Evolutionary conservation across 1,140 invertebrate species (phyloP).

Genomic region (Leptestheria dahalacensis): DNA sequence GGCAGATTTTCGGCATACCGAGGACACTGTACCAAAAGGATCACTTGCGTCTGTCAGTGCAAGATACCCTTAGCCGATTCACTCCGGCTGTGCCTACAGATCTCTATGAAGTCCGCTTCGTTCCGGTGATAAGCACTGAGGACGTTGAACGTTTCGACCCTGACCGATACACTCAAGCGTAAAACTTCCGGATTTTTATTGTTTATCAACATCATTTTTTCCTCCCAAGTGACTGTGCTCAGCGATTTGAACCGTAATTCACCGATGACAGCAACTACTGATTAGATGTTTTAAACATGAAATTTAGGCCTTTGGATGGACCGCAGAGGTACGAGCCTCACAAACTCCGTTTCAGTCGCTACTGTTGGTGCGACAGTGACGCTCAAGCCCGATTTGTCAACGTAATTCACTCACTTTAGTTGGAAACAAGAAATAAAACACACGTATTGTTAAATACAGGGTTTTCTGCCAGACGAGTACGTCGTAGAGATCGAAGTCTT

Average conservation of each 20-base stretch:
- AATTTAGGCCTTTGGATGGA: not conserved
- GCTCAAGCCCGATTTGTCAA: not conserved
- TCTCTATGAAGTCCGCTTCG: not conserved
- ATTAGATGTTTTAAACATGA: too few species aligned
- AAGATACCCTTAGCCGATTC: not conserved
- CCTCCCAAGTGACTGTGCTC: too few species aligned
- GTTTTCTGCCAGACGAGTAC: conserved; percentile 1
- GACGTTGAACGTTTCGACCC: not conserved
- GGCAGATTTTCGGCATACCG: not conserved
- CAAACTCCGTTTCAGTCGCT: not conserved
- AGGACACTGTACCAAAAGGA: not conserved
- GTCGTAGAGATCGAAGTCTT: not conserved
- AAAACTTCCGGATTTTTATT: not conserved
- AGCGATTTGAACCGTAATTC: too few species aligned
- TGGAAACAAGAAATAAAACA: not conserved
- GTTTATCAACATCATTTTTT: not conserved
- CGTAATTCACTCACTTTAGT: not conserved
- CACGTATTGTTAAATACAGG: not conserved
- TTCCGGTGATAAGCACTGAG: not conserved
- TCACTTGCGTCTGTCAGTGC: not conserved
- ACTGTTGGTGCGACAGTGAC: conserved; percentile 8
- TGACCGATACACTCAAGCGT: not conserved
- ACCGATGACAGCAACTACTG: too few species aligned
- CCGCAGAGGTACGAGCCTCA: not conserved
- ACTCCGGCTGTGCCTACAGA: not conserved